These are phyloP conservation scores for Acanthosepion lycidas DNA, from an alignment of 2,888 invertebrate genomes.

Conservation along the genomic window DNA sequence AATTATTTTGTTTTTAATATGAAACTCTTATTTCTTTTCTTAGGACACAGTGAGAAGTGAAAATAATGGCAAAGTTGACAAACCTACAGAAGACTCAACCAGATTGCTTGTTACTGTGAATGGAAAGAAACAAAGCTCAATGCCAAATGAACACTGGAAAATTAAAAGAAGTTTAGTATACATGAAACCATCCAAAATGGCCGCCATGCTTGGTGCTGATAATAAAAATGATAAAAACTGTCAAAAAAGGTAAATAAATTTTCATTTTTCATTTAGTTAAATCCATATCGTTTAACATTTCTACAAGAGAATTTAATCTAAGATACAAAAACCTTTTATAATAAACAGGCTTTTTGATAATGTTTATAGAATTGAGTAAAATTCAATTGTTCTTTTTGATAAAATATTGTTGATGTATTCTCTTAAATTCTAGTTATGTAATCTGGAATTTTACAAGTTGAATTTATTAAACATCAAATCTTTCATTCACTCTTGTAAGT, in stretches of 20 bases:
- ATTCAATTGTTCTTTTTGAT: no score
- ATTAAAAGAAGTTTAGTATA: neutral
- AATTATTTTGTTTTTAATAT: neutral
- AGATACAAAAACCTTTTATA: no score
- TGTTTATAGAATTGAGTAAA: no score
- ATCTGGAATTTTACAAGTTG: no score
- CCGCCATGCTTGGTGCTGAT: neutral
- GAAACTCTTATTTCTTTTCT: neutral
- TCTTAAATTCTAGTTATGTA: no score
- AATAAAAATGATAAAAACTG: neutral
- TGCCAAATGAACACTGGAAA: neutral
- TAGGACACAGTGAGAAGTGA: neutral
- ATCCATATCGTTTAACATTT: no score
- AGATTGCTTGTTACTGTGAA: neutral
- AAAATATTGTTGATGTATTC: no score
- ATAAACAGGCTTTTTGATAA: no score
- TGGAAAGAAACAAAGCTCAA: neutral
- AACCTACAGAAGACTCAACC: neutral
- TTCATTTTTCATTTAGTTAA: neutral
- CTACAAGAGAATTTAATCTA: no score
- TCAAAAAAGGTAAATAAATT: conserved; percentile 9
- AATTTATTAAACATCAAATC: no score
- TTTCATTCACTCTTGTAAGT: no score
- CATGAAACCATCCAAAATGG: neutral
- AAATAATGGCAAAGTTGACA: neutral